Evolutionary conservation across 1,140 invertebrate genomes (phyloP).

Genomic region (Aphelinus certus): DNA sequence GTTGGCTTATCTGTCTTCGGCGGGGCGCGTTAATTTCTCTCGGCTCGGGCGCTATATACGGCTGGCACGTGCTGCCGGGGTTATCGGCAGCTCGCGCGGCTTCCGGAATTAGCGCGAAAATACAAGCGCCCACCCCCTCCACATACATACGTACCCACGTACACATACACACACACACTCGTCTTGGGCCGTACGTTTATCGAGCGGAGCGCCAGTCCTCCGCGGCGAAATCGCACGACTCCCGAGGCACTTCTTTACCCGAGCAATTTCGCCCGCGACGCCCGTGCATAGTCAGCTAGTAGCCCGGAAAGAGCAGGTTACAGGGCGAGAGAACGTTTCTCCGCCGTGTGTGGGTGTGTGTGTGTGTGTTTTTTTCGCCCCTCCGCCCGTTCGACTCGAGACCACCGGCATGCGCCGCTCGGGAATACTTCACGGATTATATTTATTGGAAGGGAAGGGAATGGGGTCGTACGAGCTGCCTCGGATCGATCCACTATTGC

Average conservation of each 20-base stretch:
- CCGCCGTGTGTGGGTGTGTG: too few relatives aligned
- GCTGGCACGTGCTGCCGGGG: too few relatives aligned
- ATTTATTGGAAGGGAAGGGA: not conserved
- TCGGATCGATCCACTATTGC: too few relatives aligned
- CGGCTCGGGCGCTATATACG: too few relatives aligned
- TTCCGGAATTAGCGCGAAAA: too few relatives aligned
- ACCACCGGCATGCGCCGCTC: too few relatives aligned
- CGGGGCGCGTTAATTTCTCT: constrained; percentile 5
- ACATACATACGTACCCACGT: too few relatives aligned
- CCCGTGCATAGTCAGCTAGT: constrained; percentile 19
- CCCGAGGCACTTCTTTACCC: not conserved
- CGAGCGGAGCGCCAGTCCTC: not conserved
- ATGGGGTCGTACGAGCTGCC: not conserved
- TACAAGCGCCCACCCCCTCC: too few relatives aligned
- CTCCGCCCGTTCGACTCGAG: too few relatives aligned
- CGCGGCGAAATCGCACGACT: not conserved
- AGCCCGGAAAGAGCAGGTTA: not conserved
- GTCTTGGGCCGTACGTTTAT: not conserved
- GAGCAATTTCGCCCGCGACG: constrained; percentile 3
- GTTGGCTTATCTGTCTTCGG: not conserved
- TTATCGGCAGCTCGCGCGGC: too few relatives aligned
- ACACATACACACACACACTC: not conserved
- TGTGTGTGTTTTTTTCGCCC: too few relatives aligned
- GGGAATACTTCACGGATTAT: constrained; percentile 12
- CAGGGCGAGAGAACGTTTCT: not conserved